Evolutionary conservation across 2,113 vertebrate genomes (phyloP), one percentile per base, ranked within the genome.

Genomic region (Lycocorax pyrrhopterus): DNA sequence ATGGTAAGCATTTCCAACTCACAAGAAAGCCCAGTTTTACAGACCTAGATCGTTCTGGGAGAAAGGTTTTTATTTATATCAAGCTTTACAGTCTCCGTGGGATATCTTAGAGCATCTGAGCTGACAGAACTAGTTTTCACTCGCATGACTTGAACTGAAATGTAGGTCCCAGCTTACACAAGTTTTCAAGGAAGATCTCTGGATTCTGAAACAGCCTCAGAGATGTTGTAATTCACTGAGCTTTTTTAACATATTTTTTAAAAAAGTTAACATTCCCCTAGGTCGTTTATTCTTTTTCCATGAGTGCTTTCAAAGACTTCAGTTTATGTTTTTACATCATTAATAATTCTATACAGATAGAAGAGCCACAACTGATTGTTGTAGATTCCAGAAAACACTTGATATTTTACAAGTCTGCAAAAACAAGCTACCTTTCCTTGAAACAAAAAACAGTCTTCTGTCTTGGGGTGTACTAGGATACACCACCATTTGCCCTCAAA

Each of bases 101-200:
- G 75, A 43, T 74, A 93, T 56, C 87, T 87, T 16, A 21, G 43
- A 83, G 75, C 63, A 85, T 80, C 78, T 93, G 81, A 97, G 74
- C 81, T 90, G 93, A 96, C 93, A 95, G 90, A 95, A 94, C 46
- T 22, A 51, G 71, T 96, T 96, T 90, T 41, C 74, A 59, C 59
- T 95, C 0, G 5, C 90, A 66, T 55, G 93, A 90, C 63, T 93
- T 79, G 46, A 95, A 83, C 59, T 23, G 51, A 92, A 95, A 92
- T 78, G 73, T 75, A 96, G 83, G 90, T 94, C 94, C 73, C 86
- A 95, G 60, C 35, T 92, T 86, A 92, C 47, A 86, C 51, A 88
- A 89, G 52, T 74, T 93, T 84, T 84, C 56, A 84, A 63, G 72
- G 30, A 89, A 78, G 35, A 59, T 76, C 30, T 84, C 85, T 71